These are phyloP conservation scores for Galerucella calmariensis DNA, from an alignment of 2,888 invertebrate species.

Conservation along the genomic window DNA sequence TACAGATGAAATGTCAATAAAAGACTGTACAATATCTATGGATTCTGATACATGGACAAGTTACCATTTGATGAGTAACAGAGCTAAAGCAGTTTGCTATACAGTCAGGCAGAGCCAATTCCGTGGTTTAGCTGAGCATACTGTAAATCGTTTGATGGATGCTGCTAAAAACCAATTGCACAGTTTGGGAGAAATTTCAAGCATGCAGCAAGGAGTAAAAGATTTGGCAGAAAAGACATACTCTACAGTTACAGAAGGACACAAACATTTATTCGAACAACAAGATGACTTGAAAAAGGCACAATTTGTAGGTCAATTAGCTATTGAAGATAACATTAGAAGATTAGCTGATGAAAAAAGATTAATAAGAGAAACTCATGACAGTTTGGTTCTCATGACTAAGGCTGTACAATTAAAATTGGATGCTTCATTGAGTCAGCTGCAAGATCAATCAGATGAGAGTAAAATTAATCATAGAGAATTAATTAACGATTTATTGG, in stretches of 20 bases:
- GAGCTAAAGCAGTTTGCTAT: slow-evolving; percentile 77
- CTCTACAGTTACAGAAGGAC: slow-evolving; percentile 52
- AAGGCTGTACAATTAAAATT: slow-evolving; percentile 68
- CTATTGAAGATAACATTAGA: slow-evolving; percentile 69
- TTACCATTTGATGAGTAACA: slow-evolving; percentile 75
- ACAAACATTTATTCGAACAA: slow-evolving; percentile 59
- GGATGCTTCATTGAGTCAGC: slow-evolving; percentile 67
- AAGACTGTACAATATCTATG: slow-evolving; percentile 74
- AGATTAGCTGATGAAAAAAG: slow-evolving; percentile 71
- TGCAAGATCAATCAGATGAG: slow-evolving; percentile 66
- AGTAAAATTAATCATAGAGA: slow-evolving; percentile 68
- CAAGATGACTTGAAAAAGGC: slow-evolving; percentile 68
- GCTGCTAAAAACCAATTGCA: slow-evolving; percentile 61
- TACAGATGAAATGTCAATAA: slow-evolving; percentile 71
- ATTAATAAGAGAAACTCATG: slow-evolving; percentile 70
- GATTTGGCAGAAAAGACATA: slow-evolving; percentile 57
- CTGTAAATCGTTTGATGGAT: slow-evolving; percentile 72
- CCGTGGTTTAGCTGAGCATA: slow-evolving; percentile 72
- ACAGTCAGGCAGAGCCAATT: slow-evolving; percentile 73
- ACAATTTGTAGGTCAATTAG: slow-evolving; percentile 65
- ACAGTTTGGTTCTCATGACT: slow-evolving; percentile 68
- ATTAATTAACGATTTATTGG: slow-evolving; percentile 67
- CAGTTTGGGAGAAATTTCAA: slow-evolving; percentile 56
- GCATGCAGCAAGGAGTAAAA: slow-evolving; percentile 58
- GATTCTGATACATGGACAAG: slow-evolving; percentile 76